Percentiles rank a stretch among this genome's conserved stretches.
phyloP scores from a whole-genome alignment of 2,797 vertebrate species.

The Graptemys geographica region DNA sequence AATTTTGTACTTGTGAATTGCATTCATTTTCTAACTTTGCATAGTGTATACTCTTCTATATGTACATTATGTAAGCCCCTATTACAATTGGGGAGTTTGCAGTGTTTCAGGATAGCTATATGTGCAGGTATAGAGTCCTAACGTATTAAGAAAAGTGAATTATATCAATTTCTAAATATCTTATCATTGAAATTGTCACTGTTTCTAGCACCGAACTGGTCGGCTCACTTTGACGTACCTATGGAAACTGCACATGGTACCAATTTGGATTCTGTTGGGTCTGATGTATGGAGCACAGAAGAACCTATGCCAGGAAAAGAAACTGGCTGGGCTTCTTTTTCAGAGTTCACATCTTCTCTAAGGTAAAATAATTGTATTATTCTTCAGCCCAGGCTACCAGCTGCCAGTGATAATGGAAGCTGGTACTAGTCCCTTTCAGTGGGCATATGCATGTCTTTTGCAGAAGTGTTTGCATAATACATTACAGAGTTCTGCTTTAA shows the following conservation, averaged over 20 bases:
- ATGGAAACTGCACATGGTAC: slow-evolving; percentile 93
- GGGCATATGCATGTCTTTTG: neutral
- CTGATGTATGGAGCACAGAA: slow-evolving; percentile 90
- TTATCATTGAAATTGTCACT: neutral
- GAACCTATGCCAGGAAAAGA: slow-evolving; percentile 84
- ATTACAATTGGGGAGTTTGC: neutral
- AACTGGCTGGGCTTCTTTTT: slow-evolving; percentile 95
- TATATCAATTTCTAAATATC: neutral
- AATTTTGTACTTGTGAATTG: neutral
- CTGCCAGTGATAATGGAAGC: neutral
- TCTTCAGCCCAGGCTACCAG: neutral
- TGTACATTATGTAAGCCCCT: neutral
- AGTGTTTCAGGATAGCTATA: neutral
- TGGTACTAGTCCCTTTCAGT: neutral
- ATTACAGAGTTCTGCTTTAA: neutral
- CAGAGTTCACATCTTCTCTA: slow-evolving; percentile 88
- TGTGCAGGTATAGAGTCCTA: neutral
- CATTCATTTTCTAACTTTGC: neutral
- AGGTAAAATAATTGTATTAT: slow-evolving; percentile 80
- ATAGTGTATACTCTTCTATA: slow-evolving; percentile 34
- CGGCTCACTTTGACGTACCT: slow-evolving; percentile 95
- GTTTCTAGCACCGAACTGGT: slow-evolving; percentile 90
- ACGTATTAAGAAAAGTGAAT: neutral
- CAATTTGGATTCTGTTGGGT: slow-evolving; percentile 84
- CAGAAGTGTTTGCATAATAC: neutral